A percentile compares a stretch with the other conserved stretches of the same genome.
Evolutionary conservation across 1,140 invertebrate genomes (phyloP).

Genomic region (Anastrepha obliqua): DNA sequence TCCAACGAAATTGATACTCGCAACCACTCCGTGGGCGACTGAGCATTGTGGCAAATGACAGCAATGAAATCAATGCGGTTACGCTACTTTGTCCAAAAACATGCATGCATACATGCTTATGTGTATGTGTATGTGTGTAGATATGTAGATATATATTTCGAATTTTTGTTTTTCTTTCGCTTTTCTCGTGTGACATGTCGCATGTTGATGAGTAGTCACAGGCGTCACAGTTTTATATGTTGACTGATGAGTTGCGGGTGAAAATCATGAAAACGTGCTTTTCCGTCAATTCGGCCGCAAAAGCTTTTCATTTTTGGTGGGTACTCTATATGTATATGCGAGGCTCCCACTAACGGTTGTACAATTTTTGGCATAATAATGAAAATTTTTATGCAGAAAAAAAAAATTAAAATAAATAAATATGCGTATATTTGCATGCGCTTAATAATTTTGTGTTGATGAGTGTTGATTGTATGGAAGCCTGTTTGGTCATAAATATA

Average conservation of each 20-base stretch:
- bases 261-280: conserved; percentile 34
- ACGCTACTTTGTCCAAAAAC: not conserved
- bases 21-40: conserved; percentile 24
- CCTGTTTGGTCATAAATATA: too few relatives aligned
- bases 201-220: conserved; percentile 18
- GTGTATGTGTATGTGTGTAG: not conserved
- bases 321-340: not conserved
- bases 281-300: not conserved
- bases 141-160: too few relatives aligned
- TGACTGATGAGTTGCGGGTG: conserved; percentile 28
- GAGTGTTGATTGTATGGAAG: too few relatives aligned
- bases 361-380: not conserved
- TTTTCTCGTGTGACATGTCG: not conserved
- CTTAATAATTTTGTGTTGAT: not conserved
- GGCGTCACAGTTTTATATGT: not conserved
- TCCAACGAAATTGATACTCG: conserved; percentile 40
- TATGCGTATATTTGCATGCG: not conserved
- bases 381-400: not conserved
- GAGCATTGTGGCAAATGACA: conserved; percentile 26
- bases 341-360: too few relatives aligned
- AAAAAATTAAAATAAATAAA: not conserved
- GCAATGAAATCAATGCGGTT: conserved; percentile 46
- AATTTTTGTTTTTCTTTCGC: not conserved
- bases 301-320: conserved; percentile 16
- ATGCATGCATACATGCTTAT: not conserved